Evolutionary conservation across 1,140 invertebrate species (phyloP), one percentile per base, ranked within the genome.

Genomic region (Contarinia nasturtii): DNA sequence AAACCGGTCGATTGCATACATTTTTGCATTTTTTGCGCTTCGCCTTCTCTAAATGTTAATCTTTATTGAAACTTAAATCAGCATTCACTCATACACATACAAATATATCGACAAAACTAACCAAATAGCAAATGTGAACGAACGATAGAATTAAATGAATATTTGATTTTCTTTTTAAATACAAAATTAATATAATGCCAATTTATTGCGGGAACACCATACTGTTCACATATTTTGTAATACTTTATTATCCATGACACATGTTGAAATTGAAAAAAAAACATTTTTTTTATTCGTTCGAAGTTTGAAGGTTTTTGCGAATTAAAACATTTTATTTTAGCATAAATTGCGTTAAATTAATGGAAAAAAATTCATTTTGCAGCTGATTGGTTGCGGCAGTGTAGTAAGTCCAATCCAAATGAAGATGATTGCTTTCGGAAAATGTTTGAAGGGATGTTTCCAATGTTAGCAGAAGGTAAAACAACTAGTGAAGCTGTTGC

Each of bases 371-470:
- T 8, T 34, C 14, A 8, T 38, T n/a, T 18, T 43, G n/a, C 36
- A 64, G 61, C 61, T 18, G 15, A 55, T 0, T 64, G 61, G 61
- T 40, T 64, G n/a, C 53, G 54, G 37, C 55, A 54, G 1, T 64
- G 61, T 40, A 57, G 54, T n/a, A 55, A 58, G 1, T 34, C 48
- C 11, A 59, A 59, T 55, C 61, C 61, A 7, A 63, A 63, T 46
- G 58, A 63, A 44, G 51, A 61, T 20, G 57, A 61, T 50, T 64
- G 61, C 43, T 64, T 64, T 45, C 54, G 55, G 7, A 48, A 55
- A 33, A 41, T 64, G 2, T 63, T 64, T 40, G 55, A 61, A 34
- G 56, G 57, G 17, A 59, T 55, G 10, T 61, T 64, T 46, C 61
- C 61, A 3, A 53, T 58, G 2, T 21, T 64, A 21, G 59, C 58